Base-by-base conservation (phyloP, 2,113 vertebrate species). In the Physeter macrocephalus region DNA sequence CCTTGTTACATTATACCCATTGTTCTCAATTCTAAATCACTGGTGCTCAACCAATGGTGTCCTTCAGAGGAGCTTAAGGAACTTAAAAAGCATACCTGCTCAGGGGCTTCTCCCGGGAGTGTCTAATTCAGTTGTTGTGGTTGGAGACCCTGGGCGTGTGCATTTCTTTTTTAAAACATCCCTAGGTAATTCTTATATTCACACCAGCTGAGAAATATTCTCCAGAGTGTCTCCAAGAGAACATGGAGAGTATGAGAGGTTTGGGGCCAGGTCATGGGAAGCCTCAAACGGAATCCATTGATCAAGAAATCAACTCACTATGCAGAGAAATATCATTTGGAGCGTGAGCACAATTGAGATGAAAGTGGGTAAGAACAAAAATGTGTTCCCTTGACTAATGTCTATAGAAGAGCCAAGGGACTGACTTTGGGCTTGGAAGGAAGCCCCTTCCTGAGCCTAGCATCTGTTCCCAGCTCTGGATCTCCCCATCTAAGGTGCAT, bases 401-500 rank as follows among this genome's bases (percentile, higher is more conserved):
- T 94, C 83, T 89, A 12, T 72, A n/a, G 80, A 92, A 20, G 74
- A 97, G 95, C 89, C 96, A 97, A 64, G 41, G 25, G 67, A 88
- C 92, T 95, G 96, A 92, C 64, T 90, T 69, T 90, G 90, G 64
- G 59, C 90, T 97, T 97, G 96, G 94, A 94, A 25, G 34, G 36
- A 80, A 80, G 95, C 97, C 97, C 95, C 89, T 95, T 97, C 71
- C 64, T 82, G 95, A 90, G 74, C 96, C 94, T 41, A 88, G 97
- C 97, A 93, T 97, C 92, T 98, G 96, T 96, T 97, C 86, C 23
- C n/a, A 57, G 92, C 46, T 88, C 92, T 95, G 89, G 92, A 81
- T 93, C 78, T 86, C 96, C 72, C 89, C 86, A 89, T 80, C 80
- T 61, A 92, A 96, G 96, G 95, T 88, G 93, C 69, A 78, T 94